A percentile compares a stretch with the other conserved stretches of the same genome.
Conservation (phyloP, 2,888 invertebrate genomes). For the Dexiosoma caninum region DNA sequence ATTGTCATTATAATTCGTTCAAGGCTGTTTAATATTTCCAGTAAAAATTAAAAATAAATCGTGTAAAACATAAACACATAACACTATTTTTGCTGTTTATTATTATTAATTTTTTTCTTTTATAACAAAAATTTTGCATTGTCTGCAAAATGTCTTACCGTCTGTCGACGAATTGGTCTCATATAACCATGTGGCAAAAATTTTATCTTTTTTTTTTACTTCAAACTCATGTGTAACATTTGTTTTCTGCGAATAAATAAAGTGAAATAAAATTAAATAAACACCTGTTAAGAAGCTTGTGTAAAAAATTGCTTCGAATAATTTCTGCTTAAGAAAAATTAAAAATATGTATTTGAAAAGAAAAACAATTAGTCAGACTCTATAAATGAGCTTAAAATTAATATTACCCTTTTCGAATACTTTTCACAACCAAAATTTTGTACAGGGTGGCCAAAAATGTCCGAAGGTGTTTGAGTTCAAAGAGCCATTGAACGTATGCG, state of each 20-base stretch:
- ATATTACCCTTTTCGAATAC: no score
- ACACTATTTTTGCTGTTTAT: not conserved
- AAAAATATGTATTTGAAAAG: not conserved
- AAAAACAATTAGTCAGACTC: not conserved
- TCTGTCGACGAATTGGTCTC: slow-evolving; percentile 18
- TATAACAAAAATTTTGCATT: not conserved
- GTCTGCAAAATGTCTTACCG: slow-evolving; percentile 22
- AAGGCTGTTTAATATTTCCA: slow-evolving; percentile 13
- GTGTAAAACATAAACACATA: not conserved
- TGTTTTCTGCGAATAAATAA: not conserved
- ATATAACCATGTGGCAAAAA: slow-evolving; percentile 15
- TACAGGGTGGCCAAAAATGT: no score
- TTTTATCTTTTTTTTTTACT: not conserved
- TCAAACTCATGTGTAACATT: slow-evolving; percentile 7
- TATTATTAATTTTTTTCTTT: not conserved
- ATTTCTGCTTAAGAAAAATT: not conserved
- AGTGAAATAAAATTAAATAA: slow-evolving; percentile 21
- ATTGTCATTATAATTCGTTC: slow-evolving; percentile 45
- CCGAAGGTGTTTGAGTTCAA: no score
- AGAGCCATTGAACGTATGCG: no score
- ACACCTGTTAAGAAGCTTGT: slow-evolving; percentile 43
- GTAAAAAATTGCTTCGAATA: not conserved
- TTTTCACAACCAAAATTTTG: no score
- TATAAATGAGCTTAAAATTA: no score
- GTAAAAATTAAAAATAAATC: not conserved